phyloP scores from a whole-genome alignment of 2,888 invertebrate species.

The Malthinus seriepunctatus region DNA sequence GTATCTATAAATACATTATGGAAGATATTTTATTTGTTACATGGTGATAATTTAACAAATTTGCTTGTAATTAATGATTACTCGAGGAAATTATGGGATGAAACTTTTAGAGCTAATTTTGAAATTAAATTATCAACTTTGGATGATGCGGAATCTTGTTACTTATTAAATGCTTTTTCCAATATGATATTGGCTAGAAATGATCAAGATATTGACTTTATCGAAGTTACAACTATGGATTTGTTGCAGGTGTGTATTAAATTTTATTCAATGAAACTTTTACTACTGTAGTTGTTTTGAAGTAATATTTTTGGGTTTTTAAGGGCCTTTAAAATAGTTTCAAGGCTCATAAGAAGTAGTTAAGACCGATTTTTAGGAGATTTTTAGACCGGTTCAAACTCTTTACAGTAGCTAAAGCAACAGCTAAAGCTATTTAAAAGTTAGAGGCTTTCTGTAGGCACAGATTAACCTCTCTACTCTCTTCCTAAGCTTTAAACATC shows the following conservation, averaged over 20 bases:
- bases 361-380: too few species aligned
- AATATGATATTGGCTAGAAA: slow-evolving; percentile 75
- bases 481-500: too few species aligned
- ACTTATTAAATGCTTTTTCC: slow-evolving; percentile 75
- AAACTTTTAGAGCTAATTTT: slow-evolving; percentile 60
- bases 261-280: background rate
- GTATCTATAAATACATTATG: slow-evolving; percentile 64
- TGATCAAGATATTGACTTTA: slow-evolving; percentile 64
- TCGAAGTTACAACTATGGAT: slow-evolving; percentile 67
- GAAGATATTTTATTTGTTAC: slow-evolving; percentile 67
- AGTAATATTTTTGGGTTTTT: too few species aligned
- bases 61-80: slow-evolving; percentile 40
- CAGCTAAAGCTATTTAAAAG: too few species aligned
- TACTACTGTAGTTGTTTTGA: too few species aligned
- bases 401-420: too few species aligned
- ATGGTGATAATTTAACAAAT: slow-evolving; percentile 58
- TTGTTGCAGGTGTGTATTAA: slow-evolving; percentile 64
- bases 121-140: slow-evolving; percentile 66
- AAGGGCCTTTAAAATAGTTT: too few species aligned
- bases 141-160: slow-evolving; percentile 75
- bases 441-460: too few species aligned
- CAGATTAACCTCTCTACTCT: too few species aligned
- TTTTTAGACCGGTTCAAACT: too few species aligned
- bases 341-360: too few species aligned
- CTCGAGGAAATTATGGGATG: slow-evolving; percentile 54